Evolutionary conservation across 2,888 invertebrate genomes (phyloP), one percentile per base, ranked within the genome.

Genomic region (Aphodius granarius): DNA sequence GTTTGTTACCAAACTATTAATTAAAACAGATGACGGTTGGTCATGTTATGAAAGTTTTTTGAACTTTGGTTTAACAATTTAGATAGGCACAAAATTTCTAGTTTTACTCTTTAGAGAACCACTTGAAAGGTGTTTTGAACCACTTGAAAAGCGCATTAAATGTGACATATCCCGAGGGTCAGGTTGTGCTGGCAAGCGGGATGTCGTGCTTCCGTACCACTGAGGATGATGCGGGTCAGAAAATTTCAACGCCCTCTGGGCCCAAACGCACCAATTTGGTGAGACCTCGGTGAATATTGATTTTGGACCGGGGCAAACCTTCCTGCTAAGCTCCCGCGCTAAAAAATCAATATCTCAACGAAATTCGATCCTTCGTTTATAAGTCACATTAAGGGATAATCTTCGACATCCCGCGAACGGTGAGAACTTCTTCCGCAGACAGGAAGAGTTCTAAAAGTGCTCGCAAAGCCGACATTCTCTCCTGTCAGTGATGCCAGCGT

Each of bases 401-500:
- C n/a, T n/a, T n/a, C n/a, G n/a, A n/a, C n/a, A n/a, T n/a, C n/a
- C n/a, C n/a, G n/a, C n/a, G n/a, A n/a, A n/a, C n/a, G n/a, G n/a
- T n/a, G n/a, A 64, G 70, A 74, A 74, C 66, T 68, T 64, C 63
- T 71, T 64, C 63, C 23, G 22, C 13, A 62, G 15, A 18, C 68
- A 63, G 22, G 20, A 18, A 64, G 23, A 23, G 63, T n/a, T n/a
- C n/a, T n/a, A 63, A 71, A 63, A 22, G 62, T 73, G 64, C 70
- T 22, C 3, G 63, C 21, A 23, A 71, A 71, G 77, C 75, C 80
- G 79, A 76, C 79, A 78, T 74, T 79, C 80, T 80, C 79, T 80
- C 79, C 81, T 81, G 81, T 81, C 81, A 80, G 76, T 78, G 78
- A 78, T 79, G 78, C 78, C 80, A 81, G 81, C 80, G 80, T 81